A percentile compares a stretch with the other conserved stretches of the same genome.
These are phyloP conservation scores for Zoanthus solanderi DNA, from an alignment of 92 coral and sea anemone species.

Conservation along the genomic window DNA sequence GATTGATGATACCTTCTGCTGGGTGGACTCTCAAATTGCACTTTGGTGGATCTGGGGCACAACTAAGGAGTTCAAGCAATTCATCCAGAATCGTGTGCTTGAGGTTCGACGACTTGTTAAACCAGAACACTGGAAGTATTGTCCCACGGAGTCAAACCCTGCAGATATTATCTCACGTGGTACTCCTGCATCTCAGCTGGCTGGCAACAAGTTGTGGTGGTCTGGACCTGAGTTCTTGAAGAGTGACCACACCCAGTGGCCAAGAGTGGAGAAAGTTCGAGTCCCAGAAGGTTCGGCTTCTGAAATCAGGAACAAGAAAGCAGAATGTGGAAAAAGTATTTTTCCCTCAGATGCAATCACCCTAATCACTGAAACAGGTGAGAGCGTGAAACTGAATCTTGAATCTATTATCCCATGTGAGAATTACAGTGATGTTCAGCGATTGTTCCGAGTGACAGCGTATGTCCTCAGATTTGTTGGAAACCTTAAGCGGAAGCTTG, in stretches of 20 bases:
- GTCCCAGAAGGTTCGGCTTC: constrained; percentile 36
- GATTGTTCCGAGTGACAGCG: constrained; percentile 65
- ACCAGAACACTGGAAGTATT: constrained; percentile 58
- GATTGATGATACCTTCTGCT: constrained; percentile 47
- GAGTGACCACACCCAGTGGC: constrained; percentile 34
- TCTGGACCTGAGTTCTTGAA: constrained; percentile 65
- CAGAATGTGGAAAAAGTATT: background rate
- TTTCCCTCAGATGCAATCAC: constrained; percentile 30
- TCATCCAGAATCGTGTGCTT: constrained; percentile 66
- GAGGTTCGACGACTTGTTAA: constrained; percentile 58
- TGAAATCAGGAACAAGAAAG: background rate
- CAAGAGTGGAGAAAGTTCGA: constrained; percentile 39
- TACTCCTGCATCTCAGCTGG: constrained; percentile 42
- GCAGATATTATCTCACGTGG: constrained; percentile 75
- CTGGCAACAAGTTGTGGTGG: constrained; percentile 59
- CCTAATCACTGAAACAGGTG: constrained; percentile 15
- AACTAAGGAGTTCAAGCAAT: constrained; percentile 65
- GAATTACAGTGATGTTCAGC: constrained; percentile 51
- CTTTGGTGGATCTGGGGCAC: constrained; percentile 67
- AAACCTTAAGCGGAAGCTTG: constrained; percentile 45
- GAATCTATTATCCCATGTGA: constrained; percentile 41
- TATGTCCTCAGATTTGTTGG: constrained; percentile 50
- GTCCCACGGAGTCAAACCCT: constrained; percentile 64
- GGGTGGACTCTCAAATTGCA: constrained; percentile 70
- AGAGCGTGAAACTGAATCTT: constrained; percentile 9